A percentile compares a stretch with the other conserved stretches of the same genome.
These are phyloP conservation scores for Tragelaphus oryx DNA, from an alignment of 2,797 vertebrate species.

Conservation along the genomic window DNA sequence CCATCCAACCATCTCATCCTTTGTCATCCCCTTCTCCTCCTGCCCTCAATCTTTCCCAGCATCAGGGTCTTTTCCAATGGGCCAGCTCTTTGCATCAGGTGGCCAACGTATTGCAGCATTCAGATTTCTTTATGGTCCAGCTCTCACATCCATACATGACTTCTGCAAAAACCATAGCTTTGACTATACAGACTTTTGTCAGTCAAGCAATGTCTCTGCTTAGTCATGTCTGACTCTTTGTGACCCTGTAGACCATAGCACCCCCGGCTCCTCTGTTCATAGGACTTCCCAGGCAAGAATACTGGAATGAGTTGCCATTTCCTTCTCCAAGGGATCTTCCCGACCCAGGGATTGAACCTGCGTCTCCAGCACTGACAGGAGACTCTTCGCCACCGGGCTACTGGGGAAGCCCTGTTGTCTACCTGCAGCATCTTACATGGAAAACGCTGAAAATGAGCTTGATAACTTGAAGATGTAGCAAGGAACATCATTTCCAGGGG, in stretches of 20 bases:
- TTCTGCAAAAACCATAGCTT: background rate
- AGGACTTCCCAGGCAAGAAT: background rate
- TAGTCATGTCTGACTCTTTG: background rate
- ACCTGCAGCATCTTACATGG: background rate
- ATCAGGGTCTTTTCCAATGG: background rate
- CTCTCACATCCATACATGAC: background rate
- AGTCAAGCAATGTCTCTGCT: background rate
- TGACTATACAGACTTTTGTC: background rate
- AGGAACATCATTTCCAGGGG: background rate
- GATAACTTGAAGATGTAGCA: background rate
- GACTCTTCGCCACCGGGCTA: background rate
- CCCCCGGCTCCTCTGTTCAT: background rate
- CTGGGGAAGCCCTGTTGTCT: background rate
- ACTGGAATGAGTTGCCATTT: background rate
- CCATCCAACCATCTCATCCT: too few species aligned
- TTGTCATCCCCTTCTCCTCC: too few species aligned
- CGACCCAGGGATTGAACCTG: fast-evolving
- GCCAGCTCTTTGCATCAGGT: background rate
- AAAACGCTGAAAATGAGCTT: background rate
- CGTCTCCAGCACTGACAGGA: background rate
- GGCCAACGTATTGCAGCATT: background rate
- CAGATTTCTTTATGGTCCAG: background rate
- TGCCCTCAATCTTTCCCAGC: background rate
- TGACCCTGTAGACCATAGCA: background rate
- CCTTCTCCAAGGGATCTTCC: background rate